Percentiles rank a stretch among this genome's conserved stretches.
Evolutionary conservation across 2,888 invertebrate genomes (phyloP).

Genomic region (Eumerus sabulonum): DNA sequence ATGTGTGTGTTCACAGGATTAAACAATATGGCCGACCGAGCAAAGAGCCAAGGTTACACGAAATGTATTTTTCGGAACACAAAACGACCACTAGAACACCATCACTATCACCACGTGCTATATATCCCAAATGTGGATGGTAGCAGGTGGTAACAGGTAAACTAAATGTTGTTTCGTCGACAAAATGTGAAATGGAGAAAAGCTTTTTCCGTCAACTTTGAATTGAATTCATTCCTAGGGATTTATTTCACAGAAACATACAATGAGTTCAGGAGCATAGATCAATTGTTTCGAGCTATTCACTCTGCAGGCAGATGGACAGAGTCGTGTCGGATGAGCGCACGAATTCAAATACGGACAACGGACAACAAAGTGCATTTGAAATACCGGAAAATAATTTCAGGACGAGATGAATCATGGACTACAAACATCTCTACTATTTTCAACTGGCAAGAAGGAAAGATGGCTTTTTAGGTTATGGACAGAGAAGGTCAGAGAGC

Average conservation of each 20-base stretch:
- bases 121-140: neutral
- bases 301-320: conserved; percentile 26
- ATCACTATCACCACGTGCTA: neutral
- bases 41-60: conserved; percentile 19
- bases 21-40: conserved; percentile 65
- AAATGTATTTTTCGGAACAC: conserved; percentile 28
- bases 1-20: conserved; percentile 64
- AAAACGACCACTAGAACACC: neutral
- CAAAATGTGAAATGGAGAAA: conserved; percentile 62
- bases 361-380: conserved; percentile 60
- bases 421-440: conserved; percentile 36
- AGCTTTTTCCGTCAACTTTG: conserved; percentile 64
- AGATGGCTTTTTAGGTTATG: neutral
- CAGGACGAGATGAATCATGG: conserved; percentile 15
- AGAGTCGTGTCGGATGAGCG: neutral
- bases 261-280: conserved; percentile 6
- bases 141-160: conserved; percentile 49
- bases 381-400: conserved; percentile 61
- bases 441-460: conserved; percentile 63
- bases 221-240: conserved; percentile 60
- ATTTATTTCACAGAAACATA: conserved; percentile 55
- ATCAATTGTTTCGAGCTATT: conserved; percentile 37
- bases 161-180: conserved; percentile 15
- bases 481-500: neutral
- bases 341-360: conserved; percentile 51